Conservation (phyloP, 2,888 invertebrate genomes). For the Rugalucina vietnamica region DNA sequence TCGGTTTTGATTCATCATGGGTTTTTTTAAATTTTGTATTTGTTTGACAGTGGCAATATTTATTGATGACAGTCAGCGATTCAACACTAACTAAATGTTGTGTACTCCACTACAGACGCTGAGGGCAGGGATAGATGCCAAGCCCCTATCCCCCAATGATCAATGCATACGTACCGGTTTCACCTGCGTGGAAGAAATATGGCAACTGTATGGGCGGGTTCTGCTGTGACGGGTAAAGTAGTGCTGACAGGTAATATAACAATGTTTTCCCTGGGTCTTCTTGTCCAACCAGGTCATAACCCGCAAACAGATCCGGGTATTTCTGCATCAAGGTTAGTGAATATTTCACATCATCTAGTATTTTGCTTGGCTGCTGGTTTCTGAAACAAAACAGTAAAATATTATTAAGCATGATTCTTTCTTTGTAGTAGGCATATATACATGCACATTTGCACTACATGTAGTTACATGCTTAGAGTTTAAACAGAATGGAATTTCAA, state of each 20-base stretch:
- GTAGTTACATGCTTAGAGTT: too few species aligned
- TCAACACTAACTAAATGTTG: too few species aligned
- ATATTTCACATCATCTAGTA: conserved; percentile 61
- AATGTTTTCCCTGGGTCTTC: conserved; percentile 78
- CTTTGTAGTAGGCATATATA: too few species aligned
- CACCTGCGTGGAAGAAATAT: conserved; percentile 83
- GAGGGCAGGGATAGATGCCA: too few species aligned
- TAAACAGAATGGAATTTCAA: too few species aligned
- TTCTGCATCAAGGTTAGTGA: conserved; percentile 64
- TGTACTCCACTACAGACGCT: too few species aligned
- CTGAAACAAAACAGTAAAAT: background rate
- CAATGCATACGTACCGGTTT: conserved; percentile 81
- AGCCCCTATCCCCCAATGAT: too few species aligned
- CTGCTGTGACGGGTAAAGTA: conserved; percentile 74
- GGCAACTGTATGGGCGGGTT: conserved; percentile 73
- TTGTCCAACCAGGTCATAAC: conserved; percentile 81
- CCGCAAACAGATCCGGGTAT: conserved; percentile 76
- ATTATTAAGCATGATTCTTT: background rate
- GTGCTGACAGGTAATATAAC: conserved; percentile 71
- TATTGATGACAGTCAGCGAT: too few species aligned
- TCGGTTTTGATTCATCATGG: too few species aligned
- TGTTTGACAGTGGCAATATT: too few species aligned
- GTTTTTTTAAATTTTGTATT: too few species aligned
- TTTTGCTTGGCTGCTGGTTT: conserved; percentile 1
- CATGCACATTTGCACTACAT: too few species aligned